A percentile compares a stretch with the other conserved stretches of the same genome.
Conservation (phyloP, 2,797 vertebrate genomes). For the Silurus aristotelis region DNA sequence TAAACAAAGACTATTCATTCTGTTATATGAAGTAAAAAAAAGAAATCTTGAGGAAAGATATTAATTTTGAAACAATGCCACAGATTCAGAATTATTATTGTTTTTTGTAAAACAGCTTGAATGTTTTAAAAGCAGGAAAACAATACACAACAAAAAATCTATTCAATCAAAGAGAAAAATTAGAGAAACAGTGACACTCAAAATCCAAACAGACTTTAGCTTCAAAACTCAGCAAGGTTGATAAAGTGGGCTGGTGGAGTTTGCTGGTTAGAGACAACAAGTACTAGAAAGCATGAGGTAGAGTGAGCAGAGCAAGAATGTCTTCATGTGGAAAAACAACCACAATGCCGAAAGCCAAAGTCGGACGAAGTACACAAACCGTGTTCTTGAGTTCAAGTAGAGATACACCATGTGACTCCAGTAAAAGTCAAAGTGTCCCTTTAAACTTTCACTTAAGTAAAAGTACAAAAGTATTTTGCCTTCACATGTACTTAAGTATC, state of each 20-base stretch:
- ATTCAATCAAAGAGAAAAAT: not conserved
- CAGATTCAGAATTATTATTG: not conserved
- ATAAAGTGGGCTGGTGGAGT: not conserved
- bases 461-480: no score
- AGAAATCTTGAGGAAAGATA: not conserved
- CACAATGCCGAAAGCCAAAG: not conserved
- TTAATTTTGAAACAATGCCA: not conserved
- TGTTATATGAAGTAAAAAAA: not conserved
- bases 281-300: not conserved
- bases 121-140: constrained; percentile 1
- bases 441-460: no score
- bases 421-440: no score
- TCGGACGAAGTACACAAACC: no score
- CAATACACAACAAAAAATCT: not conserved
- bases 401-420: no score
- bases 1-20: not conserved
- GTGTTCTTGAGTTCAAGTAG: no score
- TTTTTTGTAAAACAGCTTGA: not conserved
- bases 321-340: not conserved
- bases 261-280: not conserved
- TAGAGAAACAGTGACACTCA: not conserved
- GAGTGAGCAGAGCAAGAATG: not conserved
- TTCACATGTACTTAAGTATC: no score
- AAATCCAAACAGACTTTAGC: not conserved
- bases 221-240: not conserved